A percentile compares a stretch with the other conserved stretches of the same genome.
phyloP scores from a whole-genome alignment of 1,140 invertebrate species.

The Sarcophaga peregrina region DNA sequence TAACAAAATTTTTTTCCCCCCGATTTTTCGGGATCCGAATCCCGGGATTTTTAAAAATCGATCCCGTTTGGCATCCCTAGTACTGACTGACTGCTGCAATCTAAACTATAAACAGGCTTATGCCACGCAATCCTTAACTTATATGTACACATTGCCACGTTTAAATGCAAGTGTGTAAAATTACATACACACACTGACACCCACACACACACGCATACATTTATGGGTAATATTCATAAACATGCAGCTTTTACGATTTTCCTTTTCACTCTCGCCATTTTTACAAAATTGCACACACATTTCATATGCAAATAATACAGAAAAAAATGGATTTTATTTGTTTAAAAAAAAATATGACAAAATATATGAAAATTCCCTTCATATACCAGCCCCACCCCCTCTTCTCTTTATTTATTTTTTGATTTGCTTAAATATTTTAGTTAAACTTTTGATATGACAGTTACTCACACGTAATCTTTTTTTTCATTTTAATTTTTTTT shows the following conservation, averaged over 20 bases:
- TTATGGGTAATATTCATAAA: constrained; percentile 13
- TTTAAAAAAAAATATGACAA: not conserved
- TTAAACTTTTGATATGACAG: constrained; percentile 12
- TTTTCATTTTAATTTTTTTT: not conserved
- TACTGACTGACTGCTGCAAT: too few relatives aligned
- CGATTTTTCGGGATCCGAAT: too few relatives aligned
- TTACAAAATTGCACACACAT: not conserved
- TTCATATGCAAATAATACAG: not conserved
- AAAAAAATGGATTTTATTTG: not conserved
- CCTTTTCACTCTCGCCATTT: too few relatives aligned
- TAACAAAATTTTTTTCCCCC: too few relatives aligned
- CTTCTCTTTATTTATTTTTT: not conserved
- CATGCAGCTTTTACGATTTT: not conserved
- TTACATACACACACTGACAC: not conserved
- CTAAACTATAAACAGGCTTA: too few relatives aligned
- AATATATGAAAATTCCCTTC: not conserved
- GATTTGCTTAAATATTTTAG: not conserved
- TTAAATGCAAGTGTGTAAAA: too few relatives aligned
- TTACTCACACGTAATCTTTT: not conserved
- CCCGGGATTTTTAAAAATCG: too few relatives aligned
- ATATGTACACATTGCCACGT: too few relatives aligned
- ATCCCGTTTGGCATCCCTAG: too few relatives aligned
- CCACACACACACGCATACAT: not conserved
- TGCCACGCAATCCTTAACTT: too few relatives aligned
- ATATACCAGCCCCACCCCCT: not conserved